Conservation (phyloP, 2,888 invertebrate genomes). For the Loripinus fragilis region DNA sequence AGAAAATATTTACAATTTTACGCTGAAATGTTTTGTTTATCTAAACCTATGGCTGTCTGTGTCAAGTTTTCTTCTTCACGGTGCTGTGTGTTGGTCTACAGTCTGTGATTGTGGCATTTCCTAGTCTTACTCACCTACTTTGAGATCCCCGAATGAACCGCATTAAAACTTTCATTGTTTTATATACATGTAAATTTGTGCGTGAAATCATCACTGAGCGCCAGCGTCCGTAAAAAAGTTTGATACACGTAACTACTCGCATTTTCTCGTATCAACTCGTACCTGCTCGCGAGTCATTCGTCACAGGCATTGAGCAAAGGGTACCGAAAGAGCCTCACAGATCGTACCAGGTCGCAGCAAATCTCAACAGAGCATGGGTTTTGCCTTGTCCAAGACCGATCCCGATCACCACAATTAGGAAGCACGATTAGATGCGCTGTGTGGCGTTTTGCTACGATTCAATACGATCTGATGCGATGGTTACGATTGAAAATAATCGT, state of each 20-base stretch:
- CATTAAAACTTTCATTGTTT: not conserved
- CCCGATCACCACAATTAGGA: not conserved
- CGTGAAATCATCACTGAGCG: not conserved
- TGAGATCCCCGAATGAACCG: not conserved
- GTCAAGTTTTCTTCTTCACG: too few species aligned
- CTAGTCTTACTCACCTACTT: too few species aligned
- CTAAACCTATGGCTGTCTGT: too few species aligned
- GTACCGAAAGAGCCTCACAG: not conserved
- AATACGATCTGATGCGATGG: too few species aligned
- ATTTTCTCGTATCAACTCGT: not conserved
- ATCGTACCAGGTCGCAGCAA: not conserved
- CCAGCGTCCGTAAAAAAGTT: conserved; percentile 5
- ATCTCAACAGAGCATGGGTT: conserved; percentile 14
- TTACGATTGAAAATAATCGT: too few species aligned
- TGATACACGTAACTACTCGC: not conserved
- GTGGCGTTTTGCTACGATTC: not conserved
- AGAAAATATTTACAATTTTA: too few species aligned
- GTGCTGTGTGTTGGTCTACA: too few species aligned
- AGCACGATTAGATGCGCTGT: not conserved
- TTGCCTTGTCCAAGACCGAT: not conserved
- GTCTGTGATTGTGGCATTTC: too few species aligned
- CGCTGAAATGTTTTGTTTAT: too few species aligned
- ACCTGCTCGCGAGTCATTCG: not conserved
- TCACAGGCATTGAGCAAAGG: not conserved
- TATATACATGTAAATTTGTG: not conserved